Evolutionary conservation across 2,888 invertebrate genomes (phyloP).

Genomic region (Serrognathus titanus): DNA sequence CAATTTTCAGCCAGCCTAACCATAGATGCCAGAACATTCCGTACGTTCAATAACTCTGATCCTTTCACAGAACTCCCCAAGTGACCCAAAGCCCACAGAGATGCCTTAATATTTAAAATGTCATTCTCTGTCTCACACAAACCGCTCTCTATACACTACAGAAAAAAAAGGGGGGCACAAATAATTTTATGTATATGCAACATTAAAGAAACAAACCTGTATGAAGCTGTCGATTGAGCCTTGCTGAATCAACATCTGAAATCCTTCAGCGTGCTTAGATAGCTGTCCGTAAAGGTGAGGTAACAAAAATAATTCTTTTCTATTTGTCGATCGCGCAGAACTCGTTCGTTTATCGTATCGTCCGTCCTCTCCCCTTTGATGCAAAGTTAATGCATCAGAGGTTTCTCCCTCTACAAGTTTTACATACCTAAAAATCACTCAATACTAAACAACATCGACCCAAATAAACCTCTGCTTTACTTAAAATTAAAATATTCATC

Average conservation of each 20-base stretch:
- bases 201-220: conserved; percentile 36
- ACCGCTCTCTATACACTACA: conserved; percentile 40
- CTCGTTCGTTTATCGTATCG: conserved; percentile 67
- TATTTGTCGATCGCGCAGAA: conserved; percentile 55
- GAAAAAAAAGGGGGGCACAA: neutral
- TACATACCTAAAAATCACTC: conserved; percentile 64
- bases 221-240: conserved; percentile 52
- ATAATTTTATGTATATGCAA: neutral
- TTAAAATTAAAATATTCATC: conserved; percentile 68
- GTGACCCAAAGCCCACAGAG: conserved; percentile 87
- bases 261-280: conserved; percentile 63
- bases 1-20: conserved; percentile 74
- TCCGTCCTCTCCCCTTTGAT: conserved; percentile 77
- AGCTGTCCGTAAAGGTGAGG: conserved; percentile 86
- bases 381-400: conserved; percentile 81
- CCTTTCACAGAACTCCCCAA: conserved; percentile 75
- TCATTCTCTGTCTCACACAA: conserved; percentile 65
- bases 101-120: conserved; percentile 77
- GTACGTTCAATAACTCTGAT: conserved; percentile 63
- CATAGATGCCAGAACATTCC: conserved; percentile 50
- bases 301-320: conserved; percentile 55
- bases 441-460: neutral
- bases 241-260: conserved; percentile 55
- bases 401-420: conserved; percentile 84
- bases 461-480: conserved; percentile 41